Percentiles rank a stretch among this genome's conserved stretches.
phyloP scores from a whole-genome alignment of 2,113 vertebrate species.

The Silurus meridionalis region DNA sequence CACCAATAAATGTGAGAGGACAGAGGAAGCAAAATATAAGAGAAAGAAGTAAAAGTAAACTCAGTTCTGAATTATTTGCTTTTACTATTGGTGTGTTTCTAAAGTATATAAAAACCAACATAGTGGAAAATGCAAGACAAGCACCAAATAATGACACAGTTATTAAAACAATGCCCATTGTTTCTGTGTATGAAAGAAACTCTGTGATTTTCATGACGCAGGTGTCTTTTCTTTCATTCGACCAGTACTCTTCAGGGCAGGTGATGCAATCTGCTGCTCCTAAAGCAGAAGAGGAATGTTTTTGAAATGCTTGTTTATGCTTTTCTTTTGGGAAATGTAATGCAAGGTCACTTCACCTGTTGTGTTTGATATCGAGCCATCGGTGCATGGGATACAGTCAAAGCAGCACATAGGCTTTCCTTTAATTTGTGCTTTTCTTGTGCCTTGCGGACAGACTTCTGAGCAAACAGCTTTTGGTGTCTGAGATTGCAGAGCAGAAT shows the following conservation, averaged over 20 bases:
- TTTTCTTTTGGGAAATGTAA: background rate
- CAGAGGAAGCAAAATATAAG: conserved; percentile 67
- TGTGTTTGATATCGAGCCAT: conserved; percentile 66
- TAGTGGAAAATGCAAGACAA: conserved; percentile 46
- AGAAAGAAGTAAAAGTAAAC: conserved; percentile 56
- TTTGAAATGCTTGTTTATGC: background rate
- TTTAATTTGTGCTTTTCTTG: conserved; percentile 71
- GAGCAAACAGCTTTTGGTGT: conserved; percentile 68
- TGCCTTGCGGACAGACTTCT: conserved; percentile 65
- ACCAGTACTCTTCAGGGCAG: conserved; percentile 55
- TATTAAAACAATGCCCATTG: conserved; percentile 53
- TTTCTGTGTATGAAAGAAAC: conserved; percentile 52
- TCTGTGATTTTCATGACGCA: conserved; percentile 51
- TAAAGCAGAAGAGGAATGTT: conserved; percentile 25
- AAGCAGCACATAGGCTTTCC: conserved; percentile 58
- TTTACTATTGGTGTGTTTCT: conserved; percentile 55
- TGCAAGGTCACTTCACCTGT: conserved; percentile 55
- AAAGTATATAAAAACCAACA: conserved; percentile 58
- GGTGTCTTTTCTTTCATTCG: conserved; percentile 47
- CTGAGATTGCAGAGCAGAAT: conserved; percentile 47
- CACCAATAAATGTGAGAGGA: conserved; percentile 58
- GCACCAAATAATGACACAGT: conserved; percentile 45
- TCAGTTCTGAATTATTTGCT: conserved; percentile 56
- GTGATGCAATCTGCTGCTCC: conserved; percentile 56
- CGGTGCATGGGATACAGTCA: conserved; percentile 61